These are phyloP conservation scores for Nemotelus pantherinus DNA, from an alignment of 2,888 invertebrate genomes.

Conservation along the genomic window DNA sequence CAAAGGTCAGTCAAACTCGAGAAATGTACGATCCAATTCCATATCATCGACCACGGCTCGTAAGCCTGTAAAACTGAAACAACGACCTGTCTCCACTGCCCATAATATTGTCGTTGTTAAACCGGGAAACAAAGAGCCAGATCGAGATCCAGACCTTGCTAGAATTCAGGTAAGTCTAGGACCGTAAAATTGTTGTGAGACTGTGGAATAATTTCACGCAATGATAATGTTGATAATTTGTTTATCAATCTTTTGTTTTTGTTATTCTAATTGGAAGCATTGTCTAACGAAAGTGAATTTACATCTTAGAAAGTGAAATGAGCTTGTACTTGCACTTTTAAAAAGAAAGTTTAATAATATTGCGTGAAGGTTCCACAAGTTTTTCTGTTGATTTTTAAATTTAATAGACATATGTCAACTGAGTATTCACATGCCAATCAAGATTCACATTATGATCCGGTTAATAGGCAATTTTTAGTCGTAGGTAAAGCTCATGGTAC, in stretches of 20 bases:
- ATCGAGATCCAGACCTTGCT: conserved; percentile 80
- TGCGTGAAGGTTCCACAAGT: too few relatives aligned
- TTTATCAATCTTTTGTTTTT: background rate
- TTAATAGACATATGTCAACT: too few relatives aligned
- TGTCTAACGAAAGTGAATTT: background rate
- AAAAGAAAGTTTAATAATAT: too few relatives aligned
- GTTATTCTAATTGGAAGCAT: background rate
- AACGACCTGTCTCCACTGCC: conserved; percentile 66
- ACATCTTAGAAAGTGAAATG: too few relatives aligned
- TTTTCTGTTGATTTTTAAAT: too few relatives aligned
- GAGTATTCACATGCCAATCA: too few relatives aligned
- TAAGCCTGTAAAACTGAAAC: conserved; percentile 57
- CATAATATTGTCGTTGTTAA: conserved; percentile 87
- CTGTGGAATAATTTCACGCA: background rate
- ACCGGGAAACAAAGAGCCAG: conserved; percentile 72
- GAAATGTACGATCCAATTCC: conserved; percentile 50
- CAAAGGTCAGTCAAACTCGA: conserved; percentile 58
- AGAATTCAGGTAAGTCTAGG: conserved; percentile 69
- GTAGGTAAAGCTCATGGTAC: too few relatives aligned
- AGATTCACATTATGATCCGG: too few relatives aligned
- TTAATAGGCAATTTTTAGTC: too few relatives aligned
- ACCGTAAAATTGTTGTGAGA: background rate
- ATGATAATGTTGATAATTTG: background rate
- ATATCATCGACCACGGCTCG: conserved; percentile 45
- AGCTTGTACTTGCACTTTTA: too few relatives aligned